Conservation (phyloP, 2,113 vertebrate genomes). For the Alosa alosa region DNA sequence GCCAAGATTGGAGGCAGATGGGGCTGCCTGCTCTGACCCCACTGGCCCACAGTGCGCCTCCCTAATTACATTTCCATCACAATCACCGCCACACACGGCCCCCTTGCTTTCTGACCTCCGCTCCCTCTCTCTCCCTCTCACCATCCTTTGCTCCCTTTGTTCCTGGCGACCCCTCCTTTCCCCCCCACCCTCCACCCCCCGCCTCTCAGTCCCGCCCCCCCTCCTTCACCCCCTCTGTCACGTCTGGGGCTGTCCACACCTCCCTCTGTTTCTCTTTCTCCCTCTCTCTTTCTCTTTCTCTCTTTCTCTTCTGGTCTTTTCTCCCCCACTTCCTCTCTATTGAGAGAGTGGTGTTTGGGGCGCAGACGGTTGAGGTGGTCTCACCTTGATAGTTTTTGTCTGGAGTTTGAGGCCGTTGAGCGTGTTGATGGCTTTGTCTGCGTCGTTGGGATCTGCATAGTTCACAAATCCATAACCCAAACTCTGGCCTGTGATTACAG, state of each 20-base stretch:
- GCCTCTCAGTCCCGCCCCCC: slow-evolving; percentile 35
- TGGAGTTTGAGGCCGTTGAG: slow-evolving; percentile 95
- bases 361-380: background rate
- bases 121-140: slow-evolving; percentile 58
- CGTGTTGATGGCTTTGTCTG: slow-evolving; percentile 94
- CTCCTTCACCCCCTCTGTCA: background rate
- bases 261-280: slow-evolving; percentile 46
- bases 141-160: slow-evolving; percentile 54
- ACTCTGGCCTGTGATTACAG: slow-evolving; percentile 82
- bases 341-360: background rate
- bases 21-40: slow-evolving; percentile 74
- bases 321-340: slow-evolving; percentile 38
- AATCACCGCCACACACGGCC: slow-evolving; percentile 73
- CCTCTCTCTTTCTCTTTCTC: slow-evolving; percentile 44
- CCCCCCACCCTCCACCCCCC: slow-evolving; percentile 60
- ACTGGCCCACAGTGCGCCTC: slow-evolving; percentile 59
- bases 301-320: slow-evolving; percentile 38
- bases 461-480: slow-evolving; percentile 96
- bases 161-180: slow-evolving; percentile 57
- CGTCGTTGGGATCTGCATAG: slow-evolving; percentile 92
- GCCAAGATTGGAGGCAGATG: slow-evolving; percentile 76
- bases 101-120: slow-evolving; percentile 79
- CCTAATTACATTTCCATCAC: slow-evolving; percentile 81
- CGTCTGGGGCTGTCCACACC: background rate
- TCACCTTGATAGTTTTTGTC: slow-evolving; percentile 98